Conservation (phyloP, 1,140 invertebrate genomes). For the Penaeus chinensis region DNA sequence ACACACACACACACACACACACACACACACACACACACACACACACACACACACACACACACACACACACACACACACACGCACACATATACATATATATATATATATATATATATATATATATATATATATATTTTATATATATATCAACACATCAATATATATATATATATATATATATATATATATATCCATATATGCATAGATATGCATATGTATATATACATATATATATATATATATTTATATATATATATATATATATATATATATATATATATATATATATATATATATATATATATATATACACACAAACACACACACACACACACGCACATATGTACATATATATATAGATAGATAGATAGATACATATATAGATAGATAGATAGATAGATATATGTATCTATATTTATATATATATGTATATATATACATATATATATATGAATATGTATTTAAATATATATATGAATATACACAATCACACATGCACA, state of each 20-base stretch:
- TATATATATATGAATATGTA: not conserved
- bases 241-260: not conserved
- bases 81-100: no score
- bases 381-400: not conserved
- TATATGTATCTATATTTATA: conserved; percentile 7
- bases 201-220: not conserved
- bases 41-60: no score
- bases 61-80: no score
- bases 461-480: not conserved
- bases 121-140: no score
- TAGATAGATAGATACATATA: conserved; percentile 14
- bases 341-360: conserved; percentile 23
- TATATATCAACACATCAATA: no score
- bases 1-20: no score
- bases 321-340: not conserved
- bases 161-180: no score
- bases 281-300: conserved; percentile 25
- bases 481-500: not conserved
- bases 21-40: no score
- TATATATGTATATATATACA: conserved; percentile 1
- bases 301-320: conserved; percentile 21
- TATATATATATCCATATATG: no score
- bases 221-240: not conserved
- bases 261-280: conserved; percentile 7
- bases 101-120: no score